A percentile compares a stretch with the other conserved stretches of the same genome.
phyloP scores from a whole-genome alignment of 1,140 invertebrate species.

The Himalopsyche phryganea region DNA sequence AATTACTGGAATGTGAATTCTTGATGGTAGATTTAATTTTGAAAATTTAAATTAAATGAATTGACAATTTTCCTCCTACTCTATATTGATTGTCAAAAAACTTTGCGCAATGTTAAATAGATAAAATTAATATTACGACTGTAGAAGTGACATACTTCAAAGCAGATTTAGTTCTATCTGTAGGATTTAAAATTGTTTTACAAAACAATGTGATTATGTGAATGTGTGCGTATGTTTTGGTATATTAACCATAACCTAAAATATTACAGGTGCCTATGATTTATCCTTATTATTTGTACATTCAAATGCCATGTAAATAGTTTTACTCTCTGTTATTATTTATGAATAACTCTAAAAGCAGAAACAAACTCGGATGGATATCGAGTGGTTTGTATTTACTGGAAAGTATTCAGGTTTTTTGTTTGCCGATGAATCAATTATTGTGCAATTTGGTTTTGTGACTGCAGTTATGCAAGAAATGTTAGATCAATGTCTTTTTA shows the following conservation, averaged over 20 bases:
- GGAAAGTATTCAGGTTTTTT: too few species aligned
- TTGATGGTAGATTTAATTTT: too few species aligned
- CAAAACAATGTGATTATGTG: constrained; percentile 5
- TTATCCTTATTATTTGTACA: not conserved
- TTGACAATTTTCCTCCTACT: too few species aligned
- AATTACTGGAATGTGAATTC: too few species aligned
- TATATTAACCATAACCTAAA: constrained; percentile 8
- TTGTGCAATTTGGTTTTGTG: constrained; percentile 6
- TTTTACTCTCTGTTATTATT: not conserved
- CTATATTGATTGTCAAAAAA: not conserved
- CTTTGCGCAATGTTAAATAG: not conserved
- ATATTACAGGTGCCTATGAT: constrained; percentile 6
- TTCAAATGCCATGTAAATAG: too few species aligned
- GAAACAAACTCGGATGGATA: too few species aligned
- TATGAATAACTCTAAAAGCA: too few species aligned
- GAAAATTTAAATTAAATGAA: too few species aligned
- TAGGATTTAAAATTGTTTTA: constrained; percentile 8
- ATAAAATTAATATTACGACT: constrained; percentile 12
- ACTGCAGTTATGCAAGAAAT: constrained; percentile 15
- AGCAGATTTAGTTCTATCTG: constrained; percentile 15
- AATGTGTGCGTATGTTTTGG: constrained; percentile 3
- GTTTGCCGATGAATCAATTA: too few species aligned
- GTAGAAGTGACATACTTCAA: constrained; percentile 26
- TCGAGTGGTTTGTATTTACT: too few species aligned
- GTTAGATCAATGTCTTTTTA: constrained; percentile 27